Evolutionary conservation across 2,797 vertebrate genomes (phyloP).

Genomic region (Tapirus indicus): DNA sequence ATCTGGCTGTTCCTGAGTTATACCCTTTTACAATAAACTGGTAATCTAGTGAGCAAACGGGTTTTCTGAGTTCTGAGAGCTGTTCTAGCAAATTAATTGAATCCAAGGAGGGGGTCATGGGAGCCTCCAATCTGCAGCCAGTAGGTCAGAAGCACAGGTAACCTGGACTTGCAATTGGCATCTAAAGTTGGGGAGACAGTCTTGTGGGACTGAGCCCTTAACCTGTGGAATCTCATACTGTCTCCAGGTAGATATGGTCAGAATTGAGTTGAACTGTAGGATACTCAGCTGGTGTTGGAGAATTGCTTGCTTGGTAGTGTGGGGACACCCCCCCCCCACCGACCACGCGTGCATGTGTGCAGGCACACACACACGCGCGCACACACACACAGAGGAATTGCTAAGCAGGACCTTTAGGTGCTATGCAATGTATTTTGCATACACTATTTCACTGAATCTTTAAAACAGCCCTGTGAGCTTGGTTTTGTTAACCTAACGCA

Average conservation of each 20-base stretch:
- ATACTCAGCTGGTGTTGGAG: not conserved
- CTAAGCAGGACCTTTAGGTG: not conserved
- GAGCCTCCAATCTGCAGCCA: not conserved
- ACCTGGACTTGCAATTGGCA: not conserved
- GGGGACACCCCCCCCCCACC: accelerated
- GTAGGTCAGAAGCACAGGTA: not conserved
- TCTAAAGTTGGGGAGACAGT: too few relatives aligned
- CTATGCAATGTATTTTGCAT: accelerated
- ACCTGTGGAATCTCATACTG: not conserved
- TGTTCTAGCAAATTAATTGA: not conserved
- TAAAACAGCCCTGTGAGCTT: not conserved
- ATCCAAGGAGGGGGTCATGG: not conserved
- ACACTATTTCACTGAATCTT: not conserved
- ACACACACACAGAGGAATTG: not conserved
- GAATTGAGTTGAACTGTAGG: not conserved
- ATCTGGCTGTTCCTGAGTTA: not conserved
- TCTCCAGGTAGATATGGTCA: not conserved
- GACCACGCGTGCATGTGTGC: too few relatives aligned
- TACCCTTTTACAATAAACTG: not conserved
- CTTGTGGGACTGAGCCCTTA: too few relatives aligned
- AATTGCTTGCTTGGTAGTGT: not conserved
- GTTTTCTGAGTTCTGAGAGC: not conserved
- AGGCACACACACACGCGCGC: too few relatives aligned
- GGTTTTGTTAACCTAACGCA: not conserved
- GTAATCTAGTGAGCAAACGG: not conserved